These are phyloP conservation scores for Philaenus spumarius DNA, from an alignment of 1,140 invertebrate genomes.

Conservation along the genomic window DNA sequence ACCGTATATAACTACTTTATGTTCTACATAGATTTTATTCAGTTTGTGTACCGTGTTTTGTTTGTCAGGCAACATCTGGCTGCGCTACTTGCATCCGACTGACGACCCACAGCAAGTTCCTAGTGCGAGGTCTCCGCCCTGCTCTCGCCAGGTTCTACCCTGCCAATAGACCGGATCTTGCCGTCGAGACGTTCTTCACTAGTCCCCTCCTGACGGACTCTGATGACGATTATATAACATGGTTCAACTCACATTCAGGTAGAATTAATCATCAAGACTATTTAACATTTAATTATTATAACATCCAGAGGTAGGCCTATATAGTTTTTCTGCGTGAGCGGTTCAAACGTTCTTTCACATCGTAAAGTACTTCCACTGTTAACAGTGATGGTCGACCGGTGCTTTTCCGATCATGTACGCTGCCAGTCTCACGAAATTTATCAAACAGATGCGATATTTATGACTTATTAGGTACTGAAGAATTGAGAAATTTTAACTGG, in stretches of 20 bases:
- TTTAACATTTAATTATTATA: not conserved
- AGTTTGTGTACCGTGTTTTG: too few species aligned
- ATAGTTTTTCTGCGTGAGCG: not conserved
- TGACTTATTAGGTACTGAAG: too few species aligned
- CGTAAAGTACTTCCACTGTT: not conserved
- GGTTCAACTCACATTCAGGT: slow-evolving; percentile 44
- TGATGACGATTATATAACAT: slow-evolving; percentile 55
- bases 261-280: too few species aligned
- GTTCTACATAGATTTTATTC: too few species aligned
- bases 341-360: too few species aligned
- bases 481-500: too few species aligned
- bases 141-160: slow-evolving; percentile 54
- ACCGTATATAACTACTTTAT: too few species aligned
- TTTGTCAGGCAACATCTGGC: slow-evolving; percentile 38
- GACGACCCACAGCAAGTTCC: slow-evolving; percentile 46
- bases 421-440: too few species aligned
- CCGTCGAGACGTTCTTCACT: slow-evolving; percentile 53
- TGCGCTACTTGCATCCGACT: slow-evolving; percentile 54
- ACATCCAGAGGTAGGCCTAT: not conserved
- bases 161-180: slow-evolving; percentile 48
- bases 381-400: too few species aligned
- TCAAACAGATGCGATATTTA: too few species aligned
- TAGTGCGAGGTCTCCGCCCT: slow-evolving; percentile 50
- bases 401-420: too few species aligned
- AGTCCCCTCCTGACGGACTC: slow-evolving; percentile 49